Percentiles rank a stretch among this genome's conserved stretches.
phyloP scores from a whole-genome alignment of 2,113 vertebrate genomes.

The Jaculus jaculus region DNA sequence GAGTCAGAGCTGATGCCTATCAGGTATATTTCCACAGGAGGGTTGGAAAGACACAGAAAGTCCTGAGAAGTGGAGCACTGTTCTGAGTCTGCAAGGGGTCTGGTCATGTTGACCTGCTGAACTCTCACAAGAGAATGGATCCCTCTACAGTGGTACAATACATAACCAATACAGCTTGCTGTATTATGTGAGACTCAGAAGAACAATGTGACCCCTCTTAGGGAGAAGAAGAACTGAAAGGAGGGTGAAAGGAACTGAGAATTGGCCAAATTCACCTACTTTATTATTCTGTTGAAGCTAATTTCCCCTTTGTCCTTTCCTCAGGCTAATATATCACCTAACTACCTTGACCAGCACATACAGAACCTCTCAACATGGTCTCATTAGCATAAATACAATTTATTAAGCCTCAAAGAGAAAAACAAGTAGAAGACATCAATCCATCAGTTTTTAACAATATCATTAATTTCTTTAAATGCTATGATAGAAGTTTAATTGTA shows the following conservation, averaged over 20 bases:
- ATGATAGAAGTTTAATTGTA: neutral
- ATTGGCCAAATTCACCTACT: neutral
- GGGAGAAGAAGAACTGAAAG: conserved; percentile 2
- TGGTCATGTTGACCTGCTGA: neutral
- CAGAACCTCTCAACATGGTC: neutral
- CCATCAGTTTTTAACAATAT: neutral
- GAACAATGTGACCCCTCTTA: neutral
- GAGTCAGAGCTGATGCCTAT: neutral
- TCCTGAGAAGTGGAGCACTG: neutral
- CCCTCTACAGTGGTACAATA: neutral
- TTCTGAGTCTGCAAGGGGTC: neutral
- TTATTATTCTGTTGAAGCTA: neutral
- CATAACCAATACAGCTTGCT: neutral
- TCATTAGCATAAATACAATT: neutral
- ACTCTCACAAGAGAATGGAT: neutral
- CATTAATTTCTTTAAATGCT: neutral
- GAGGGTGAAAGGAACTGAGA: neutral
- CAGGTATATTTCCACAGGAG: neutral
- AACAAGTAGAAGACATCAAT: neutral
- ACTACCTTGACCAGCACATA: neutral
- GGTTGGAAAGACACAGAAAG: neutral
- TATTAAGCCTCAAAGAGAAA: neutral
- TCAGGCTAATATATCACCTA: neutral
- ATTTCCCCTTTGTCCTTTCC: neutral
- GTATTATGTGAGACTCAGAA: neutral